Conservation (phyloP, 2,888 invertebrate species). For the Piscicola geometra region DNA sequence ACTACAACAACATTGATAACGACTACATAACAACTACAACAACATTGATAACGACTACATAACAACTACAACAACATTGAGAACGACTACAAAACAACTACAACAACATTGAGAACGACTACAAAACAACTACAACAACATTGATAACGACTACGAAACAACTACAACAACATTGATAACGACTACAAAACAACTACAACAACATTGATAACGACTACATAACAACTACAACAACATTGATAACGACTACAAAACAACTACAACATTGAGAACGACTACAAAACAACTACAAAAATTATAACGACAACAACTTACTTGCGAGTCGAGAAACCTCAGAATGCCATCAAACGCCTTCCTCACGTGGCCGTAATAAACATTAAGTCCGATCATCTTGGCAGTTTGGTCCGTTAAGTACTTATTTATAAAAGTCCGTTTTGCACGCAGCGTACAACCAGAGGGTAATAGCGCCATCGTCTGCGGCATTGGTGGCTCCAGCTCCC, state of each 20-base stretch:
- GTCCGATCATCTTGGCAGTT: constrained; percentile 90
- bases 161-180: neutral
- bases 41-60: no score
- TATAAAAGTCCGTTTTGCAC: constrained; percentile 90
- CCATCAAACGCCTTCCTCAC: constrained; percentile 91
- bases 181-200: neutral
- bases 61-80: no score
- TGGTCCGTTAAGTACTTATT: constrained; percentile 81
- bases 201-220: neutral
- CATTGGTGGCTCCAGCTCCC: constrained; percentile 98
- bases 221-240: neutral
- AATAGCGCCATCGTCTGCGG: constrained; percentile 88
- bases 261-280: neutral
- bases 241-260: neutral
- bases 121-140: no score
- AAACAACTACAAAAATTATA: neutral
- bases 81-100: no score
- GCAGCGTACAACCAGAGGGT: constrained; percentile 87
- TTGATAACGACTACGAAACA: no score
- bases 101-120: no score
- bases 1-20: no score
- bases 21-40: no score
- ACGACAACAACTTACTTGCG: constrained; percentile 61
- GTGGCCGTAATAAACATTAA: constrained; percentile 92
- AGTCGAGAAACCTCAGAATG: constrained; percentile 85